Conservation (phyloP, 2,888 invertebrate species). For the Athalia cordata region DNA sequence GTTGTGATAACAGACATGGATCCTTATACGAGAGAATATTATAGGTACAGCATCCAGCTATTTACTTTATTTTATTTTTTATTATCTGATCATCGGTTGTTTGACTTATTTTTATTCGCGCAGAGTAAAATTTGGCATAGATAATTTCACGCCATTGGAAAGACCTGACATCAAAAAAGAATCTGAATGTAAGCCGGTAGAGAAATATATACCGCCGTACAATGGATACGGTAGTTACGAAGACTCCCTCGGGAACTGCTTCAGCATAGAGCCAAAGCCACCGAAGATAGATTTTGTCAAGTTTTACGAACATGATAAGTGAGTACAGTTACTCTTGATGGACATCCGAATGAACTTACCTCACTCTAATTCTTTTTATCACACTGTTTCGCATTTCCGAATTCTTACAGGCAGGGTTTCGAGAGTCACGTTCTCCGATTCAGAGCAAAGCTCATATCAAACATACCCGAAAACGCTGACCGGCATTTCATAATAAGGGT, state of each 20-base stretch:
- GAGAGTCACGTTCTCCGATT: slow-evolving; percentile 88
- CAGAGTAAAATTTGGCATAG: slow-evolving; percentile 72
- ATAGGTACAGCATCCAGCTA: slow-evolving; percentile 70
- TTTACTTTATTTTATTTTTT: background rate
- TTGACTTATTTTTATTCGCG: background rate
- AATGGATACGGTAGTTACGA: slow-evolving; percentile 94
- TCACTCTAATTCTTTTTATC: background rate
- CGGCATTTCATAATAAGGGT: slow-evolving; percentile 89
- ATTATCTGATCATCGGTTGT: background rate
- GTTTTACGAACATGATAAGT: slow-evolving; percentile 87
- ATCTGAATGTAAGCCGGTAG: slow-evolving; percentile 54
- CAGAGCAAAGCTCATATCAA: slow-evolving; percentile 84
- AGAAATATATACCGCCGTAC: slow-evolving; percentile 82
- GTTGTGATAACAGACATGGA: slow-evolving; percentile 90
- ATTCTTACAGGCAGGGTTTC: slow-evolving; percentile 78
- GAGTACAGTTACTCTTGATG: slow-evolving; percentile 44
- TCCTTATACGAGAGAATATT: slow-evolving; percentile 89
- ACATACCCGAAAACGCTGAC: slow-evolving; percentile 79
- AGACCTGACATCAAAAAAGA: slow-evolving; percentile 72
- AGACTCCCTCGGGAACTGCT: slow-evolving; percentile 92
- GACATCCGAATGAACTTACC: background rate
- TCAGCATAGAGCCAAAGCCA: slow-evolving; percentile 85
- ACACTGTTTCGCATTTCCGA: slow-evolving; percentile 27
- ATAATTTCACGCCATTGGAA: slow-evolving; percentile 80
- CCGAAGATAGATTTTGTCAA: slow-evolving; percentile 87